These are phyloP conservation scores for Dendrolimus kikuchii DNA, from an alignment of 1,140 invertebrate species.

Conservation along the genomic window DNA sequence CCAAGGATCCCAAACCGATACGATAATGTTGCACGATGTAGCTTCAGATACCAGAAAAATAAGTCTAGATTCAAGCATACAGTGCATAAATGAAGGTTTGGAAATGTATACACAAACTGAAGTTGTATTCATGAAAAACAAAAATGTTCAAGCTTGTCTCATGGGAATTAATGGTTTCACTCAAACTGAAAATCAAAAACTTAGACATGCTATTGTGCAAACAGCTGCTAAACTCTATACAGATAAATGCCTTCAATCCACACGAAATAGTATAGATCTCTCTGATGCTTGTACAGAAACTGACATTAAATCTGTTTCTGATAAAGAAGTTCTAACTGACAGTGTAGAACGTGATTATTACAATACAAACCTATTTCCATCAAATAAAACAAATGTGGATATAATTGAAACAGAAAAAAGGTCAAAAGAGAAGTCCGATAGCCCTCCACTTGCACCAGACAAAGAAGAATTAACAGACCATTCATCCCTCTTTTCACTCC, in stretches of 20 bases:
- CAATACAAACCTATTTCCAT: slow-evolving; percentile 1
- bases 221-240: slow-evolving; percentile 25
- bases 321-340: no score
- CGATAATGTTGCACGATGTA: slow-evolving; percentile 51
- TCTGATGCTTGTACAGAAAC: slow-evolving; percentile 24
- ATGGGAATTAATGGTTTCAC: slow-evolving; percentile 26
- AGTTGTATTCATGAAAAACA: slow-evolving; percentile 43
- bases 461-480: slow-evolving; percentile 23
- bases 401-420: not conserved
- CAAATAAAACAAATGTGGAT: slow-evolving; percentile 1
- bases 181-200: slow-evolving; percentile 50
- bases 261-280: slow-evolving; percentile 15
- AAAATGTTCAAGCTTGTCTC: slow-evolving; percentile 45
- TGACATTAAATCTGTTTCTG: slow-evolving; percentile 9
- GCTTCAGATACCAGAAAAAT: slow-evolving; percentile 55
- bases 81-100: slow-evolving; percentile 33
- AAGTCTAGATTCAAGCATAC: slow-evolving; percentile 47
- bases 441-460: slow-evolving; percentile 61
- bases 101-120: slow-evolving; percentile 61
- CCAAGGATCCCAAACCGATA: slow-evolving; percentile 59
- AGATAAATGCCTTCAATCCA: slow-evolving; percentile 31
- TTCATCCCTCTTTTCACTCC: slow-evolving; percentile 38
- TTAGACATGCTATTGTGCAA: slow-evolving; percentile 32
- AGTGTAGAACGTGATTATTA: no score
- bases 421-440: slow-evolving; percentile 48